Base-by-base conservation (phyloP, 2,113 vertebrate species). In the Nothoprocta perdicaria region DNA sequence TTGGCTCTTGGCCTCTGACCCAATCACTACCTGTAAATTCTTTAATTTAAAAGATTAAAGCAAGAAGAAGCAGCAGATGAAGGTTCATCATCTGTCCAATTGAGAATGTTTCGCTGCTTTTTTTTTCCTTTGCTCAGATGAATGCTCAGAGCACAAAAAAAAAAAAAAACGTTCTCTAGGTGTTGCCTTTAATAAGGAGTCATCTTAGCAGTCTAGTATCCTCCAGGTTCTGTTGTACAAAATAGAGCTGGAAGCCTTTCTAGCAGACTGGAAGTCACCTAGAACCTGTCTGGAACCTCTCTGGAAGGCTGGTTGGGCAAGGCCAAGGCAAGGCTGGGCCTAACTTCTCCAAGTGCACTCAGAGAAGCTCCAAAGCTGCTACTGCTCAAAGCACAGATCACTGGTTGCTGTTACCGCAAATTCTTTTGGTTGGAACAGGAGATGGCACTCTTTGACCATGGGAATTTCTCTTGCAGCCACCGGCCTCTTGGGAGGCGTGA, bases 401-500 rank as follows among this genome's bases (percentile, higher is more conserved):
- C 10, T 1, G 8, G 23, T 72, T 14, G 63, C 33, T 53, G 2
- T 11, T 6, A 26, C 16, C 13, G 2, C 45, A 40, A 3, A 19
- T 27, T 12, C 38, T 83, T 35, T 57, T 52, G 6, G 0, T 22
- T 26, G 13, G 66, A 55, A 41, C 58, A 18, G 63, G 76, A 88
- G 63, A 24, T 86, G 78, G 57, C 67, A 40, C 35, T 68, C 9
- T 71, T n/a, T 87, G 66, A 92, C 80, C 62, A 8, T n/a, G 68
- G 87, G 43, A 21, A 87, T 95, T 95, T 96, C 95, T 96, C 80
- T 89, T 96, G 58, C 96, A 98, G 98, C 97, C 46, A 92, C 97
- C 14, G 98, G 97, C 62, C 96, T 97, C 27, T 66, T 95, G 87
- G 97, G 94, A 82, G 85, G 52, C 3, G 52, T 95, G 12, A 50